Evolutionary conservation across 2,113 vertebrate species (phyloP).

Genomic region (Onychostoma macrolepis): DNA sequence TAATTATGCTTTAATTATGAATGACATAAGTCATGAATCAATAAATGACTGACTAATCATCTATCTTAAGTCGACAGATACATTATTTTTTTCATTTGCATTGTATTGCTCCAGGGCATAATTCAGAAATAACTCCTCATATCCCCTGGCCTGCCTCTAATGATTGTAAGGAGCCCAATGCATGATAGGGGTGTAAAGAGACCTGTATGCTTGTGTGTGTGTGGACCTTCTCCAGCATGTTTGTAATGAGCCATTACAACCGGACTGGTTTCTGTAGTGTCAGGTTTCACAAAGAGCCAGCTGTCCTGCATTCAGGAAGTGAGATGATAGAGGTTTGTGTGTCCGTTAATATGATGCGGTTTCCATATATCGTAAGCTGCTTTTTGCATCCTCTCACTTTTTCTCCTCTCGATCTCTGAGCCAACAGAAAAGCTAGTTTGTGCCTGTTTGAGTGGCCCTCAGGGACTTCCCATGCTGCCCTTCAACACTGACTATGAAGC

Average conservation of each 20-base stretch:
- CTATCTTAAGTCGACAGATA: too few species aligned
- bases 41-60: too few species aligned
- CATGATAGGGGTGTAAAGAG: background rate
- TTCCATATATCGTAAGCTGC: background rate
- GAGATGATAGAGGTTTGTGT: background rate
- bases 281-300: constrained; percentile 31
- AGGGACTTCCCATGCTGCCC: constrained; percentile 44
- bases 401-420: background rate
- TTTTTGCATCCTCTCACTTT: background rate
- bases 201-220: constrained; percentile 1
- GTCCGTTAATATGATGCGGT: background rate
- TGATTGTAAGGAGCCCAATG: background rate
- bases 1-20: too few species aligned
- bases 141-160: too few species aligned
- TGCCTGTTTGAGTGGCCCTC: constrained; percentile 49
- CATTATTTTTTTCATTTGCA: too few species aligned
- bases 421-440: background rate
- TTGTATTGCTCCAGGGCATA: too few species aligned
- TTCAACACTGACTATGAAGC: constrained; percentile 47
- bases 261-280: constrained; percentile 7
- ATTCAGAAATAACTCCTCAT: too few species aligned
- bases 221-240: constrained; percentile 11
- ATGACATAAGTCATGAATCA: too few species aligned
- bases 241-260: constrained; percentile 37
- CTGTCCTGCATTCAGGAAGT: background rate